Conservation (phyloP, 1,140 invertebrate genomes). For the Drosophila sechellia region DNA sequence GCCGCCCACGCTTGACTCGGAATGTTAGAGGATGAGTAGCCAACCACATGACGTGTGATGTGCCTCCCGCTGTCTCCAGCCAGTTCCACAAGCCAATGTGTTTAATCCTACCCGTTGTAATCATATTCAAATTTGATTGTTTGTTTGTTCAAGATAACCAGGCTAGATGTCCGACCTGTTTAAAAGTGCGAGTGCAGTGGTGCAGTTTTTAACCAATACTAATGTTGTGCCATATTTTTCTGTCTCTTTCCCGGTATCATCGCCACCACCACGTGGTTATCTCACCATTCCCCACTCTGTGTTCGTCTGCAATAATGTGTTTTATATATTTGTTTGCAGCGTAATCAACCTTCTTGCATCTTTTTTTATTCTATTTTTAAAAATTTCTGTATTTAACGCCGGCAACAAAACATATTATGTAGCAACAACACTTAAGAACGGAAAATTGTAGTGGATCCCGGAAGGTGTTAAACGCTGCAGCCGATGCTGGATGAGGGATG, state of each 20-base stretch:
- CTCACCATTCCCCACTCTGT: constrained; percentile 14
- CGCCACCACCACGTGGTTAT: constrained; percentile 43
- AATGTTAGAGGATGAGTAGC: constrained; percentile 79
- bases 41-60: constrained; percentile 43
- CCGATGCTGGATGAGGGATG: constrained; percentile 32
- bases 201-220: constrained; percentile 20
- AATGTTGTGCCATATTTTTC: constrained; percentile 45
- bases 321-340: constrained; percentile 58
- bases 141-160: constrained; percentile 25
- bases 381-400: constrained; percentile 81
- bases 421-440: constrained; percentile 78
- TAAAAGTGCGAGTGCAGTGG: background rate
- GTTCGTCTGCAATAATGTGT: constrained; percentile 26
- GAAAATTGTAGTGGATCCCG: constrained; percentile 72
- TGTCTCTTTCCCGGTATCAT: constrained; percentile 64
- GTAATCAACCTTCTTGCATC: constrained; percentile 79
- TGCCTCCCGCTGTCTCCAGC: constrained; percentile 37
- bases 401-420: constrained; percentile 74
- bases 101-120: background rate
- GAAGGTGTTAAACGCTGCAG: constrained; percentile 47
- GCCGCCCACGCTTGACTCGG: constrained; percentile 44
- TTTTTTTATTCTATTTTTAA: constrained; percentile 82
- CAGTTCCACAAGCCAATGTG: constrained; percentile 17
- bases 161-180: constrained; percentile 1
- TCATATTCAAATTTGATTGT: background rate